phyloP scores from a whole-genome alignment of 2,113 vertebrate species.

The Zosterops japonicus region DNA sequence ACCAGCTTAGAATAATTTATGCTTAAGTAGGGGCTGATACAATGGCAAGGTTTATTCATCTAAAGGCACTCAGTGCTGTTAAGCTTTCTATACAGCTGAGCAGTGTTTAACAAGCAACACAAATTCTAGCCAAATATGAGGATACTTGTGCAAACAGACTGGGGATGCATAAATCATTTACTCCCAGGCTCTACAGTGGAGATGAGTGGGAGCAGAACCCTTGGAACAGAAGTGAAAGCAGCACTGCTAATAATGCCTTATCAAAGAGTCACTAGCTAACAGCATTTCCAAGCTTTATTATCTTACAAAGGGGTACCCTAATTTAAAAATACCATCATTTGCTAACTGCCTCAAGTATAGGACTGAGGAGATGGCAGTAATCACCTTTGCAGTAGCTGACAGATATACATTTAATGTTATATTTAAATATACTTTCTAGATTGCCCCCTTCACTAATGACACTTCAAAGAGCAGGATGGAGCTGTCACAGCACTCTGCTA shows the following conservation, averaged over 20 bases:
- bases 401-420: neutral
- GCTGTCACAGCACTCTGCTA: neutral
- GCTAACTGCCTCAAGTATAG: neutral
- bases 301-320: neutral
- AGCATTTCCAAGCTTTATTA: neutral
- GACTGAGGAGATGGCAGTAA: neutral
- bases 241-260: neutral
- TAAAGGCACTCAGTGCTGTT: neutral
- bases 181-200: neutral
- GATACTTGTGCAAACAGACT: neutral
- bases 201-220: neutral
- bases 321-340: neutral
- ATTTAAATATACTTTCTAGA: neutral
- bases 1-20: neutral
- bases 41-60: neutral
- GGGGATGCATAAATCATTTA: neutral
- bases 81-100: neutral
- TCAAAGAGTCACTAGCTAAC: neutral
- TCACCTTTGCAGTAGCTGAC: neutral
- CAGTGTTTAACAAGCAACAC: neutral
- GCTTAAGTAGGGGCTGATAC: neutral
- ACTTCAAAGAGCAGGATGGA: neutral
- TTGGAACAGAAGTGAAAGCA: neutral
- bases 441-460: neutral
- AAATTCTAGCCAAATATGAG: neutral